phyloP scores from a whole-genome alignment of 2,888 invertebrate species.

The Metopia argyrocephala region DNA sequence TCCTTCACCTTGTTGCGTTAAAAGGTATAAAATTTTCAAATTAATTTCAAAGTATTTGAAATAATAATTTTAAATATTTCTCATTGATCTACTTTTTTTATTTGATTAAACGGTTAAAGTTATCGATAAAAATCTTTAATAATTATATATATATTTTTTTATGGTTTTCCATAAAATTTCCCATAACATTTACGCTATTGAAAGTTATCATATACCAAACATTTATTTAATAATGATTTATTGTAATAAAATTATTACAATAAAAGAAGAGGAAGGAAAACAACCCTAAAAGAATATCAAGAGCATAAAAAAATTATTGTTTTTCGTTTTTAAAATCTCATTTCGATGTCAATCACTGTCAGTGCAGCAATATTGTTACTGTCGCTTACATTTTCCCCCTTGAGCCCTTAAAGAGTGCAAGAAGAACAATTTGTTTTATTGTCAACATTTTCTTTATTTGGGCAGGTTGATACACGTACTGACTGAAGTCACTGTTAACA shows the following conservation, averaged over 20 bases:
- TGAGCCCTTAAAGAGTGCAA: neutral
- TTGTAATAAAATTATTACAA: constrained; percentile 12
- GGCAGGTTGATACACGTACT: constrained; percentile 31
- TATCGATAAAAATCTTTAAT: neutral
- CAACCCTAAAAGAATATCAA: neutral
- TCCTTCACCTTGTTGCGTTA: too few relatives aligned
- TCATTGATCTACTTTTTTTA: too few relatives aligned
- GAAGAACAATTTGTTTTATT: constrained; percentile 1
- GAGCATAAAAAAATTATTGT: neutral
- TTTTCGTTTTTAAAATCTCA: constrained; percentile 30
- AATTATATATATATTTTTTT: too few relatives aligned
- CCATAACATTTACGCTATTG: neutral
- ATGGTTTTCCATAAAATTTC: neutral
- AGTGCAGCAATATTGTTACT: constrained; percentile 32
- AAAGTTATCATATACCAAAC: neutral
- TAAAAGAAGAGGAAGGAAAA: neutral
- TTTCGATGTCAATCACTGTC: constrained; percentile 56
- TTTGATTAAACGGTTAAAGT: too few relatives aligned
- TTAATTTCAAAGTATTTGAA: too few relatives aligned
- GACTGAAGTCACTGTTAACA: neutral
- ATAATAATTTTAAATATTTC: too few relatives aligned
- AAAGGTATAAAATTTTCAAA: too few relatives aligned
- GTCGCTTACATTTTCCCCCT: neutral
- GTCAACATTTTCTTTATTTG: constrained; percentile 18
- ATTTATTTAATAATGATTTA: constrained; percentile 20